Evolutionary conservation across 2,797 vertebrate species (phyloP).

Genomic region (Enteromius radiatus): DNA sequence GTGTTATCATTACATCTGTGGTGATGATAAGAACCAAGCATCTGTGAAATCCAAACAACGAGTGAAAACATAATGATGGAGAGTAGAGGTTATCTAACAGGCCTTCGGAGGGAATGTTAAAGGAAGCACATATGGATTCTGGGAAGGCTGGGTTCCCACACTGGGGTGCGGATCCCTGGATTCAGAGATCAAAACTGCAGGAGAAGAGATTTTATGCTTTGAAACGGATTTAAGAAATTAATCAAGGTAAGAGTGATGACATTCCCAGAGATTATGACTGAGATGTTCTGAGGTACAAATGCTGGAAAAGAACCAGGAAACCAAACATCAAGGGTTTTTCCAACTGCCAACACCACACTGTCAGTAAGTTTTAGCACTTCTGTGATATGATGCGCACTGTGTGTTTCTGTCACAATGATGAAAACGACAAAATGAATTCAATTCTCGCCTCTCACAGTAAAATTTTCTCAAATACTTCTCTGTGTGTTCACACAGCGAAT

Average conservation of each 20-base stretch:
- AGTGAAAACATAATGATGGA: slow-evolving; percentile 35
- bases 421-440: neutral
- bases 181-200: slow-evolving; percentile 15
- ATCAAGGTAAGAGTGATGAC: slow-evolving; percentile 51
- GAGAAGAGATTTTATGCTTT: slow-evolving; percentile 30
- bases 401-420: neutral
- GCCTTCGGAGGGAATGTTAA: slow-evolving; percentile 12
- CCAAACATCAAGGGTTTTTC: slow-evolving; percentile 41
- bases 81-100: slow-evolving; percentile 34
- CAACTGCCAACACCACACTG: slow-evolving; percentile 2
- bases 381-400: neutral
- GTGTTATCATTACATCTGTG: slow-evolving; percentile 20
- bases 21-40: slow-evolving; percentile 17
- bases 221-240: slow-evolving; percentile 56
- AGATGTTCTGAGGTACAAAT: slow-evolving; percentile 47
- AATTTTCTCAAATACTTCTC: neutral
- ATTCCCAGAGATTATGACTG: slow-evolving; percentile 56
- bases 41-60: slow-evolving; percentile 54
- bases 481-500: neutral
- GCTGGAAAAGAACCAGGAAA: slow-evolving; percentile 40
- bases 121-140: slow-evolving; percentile 7
- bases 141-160: slow-evolving; percentile 14
- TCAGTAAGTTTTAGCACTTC: neutral
- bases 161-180: slow-evolving; percentile 2
- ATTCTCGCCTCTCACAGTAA: neutral